Evolutionary conservation across 1,140 invertebrate species (phyloP), one percentile per base, ranked within the genome.

Genomic region (Drosophila nigrodunni): DNA sequence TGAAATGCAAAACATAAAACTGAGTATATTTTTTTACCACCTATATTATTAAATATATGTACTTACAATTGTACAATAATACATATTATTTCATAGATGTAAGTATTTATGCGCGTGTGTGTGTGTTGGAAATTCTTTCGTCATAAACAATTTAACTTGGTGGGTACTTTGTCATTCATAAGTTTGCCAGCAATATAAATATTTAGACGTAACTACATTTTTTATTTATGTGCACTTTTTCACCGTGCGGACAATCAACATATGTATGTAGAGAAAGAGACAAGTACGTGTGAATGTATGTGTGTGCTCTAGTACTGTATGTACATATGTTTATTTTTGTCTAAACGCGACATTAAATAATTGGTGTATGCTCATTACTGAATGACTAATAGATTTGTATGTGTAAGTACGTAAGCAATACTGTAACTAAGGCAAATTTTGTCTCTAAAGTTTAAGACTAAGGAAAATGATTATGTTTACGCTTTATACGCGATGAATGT

Each of bases 91-190:
- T 55, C 37, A 21, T 54, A 37, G 13, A 37, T 41, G 54, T 41
- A 41, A 39, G 18, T 46, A 44, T 54, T 34, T n/a, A 58, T 64
- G 34, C 13, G 15, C 64, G 43, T 55, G 44, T 43, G 39, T 57
- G 25, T 18, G 50, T 57, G 54, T 47, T 62, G 11, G 46, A 34
- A 50, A 52, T 62, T 70, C 55, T 64, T 55, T 69, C 44, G 66
- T 35, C 66, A 54, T 43, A 46, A 70, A 70, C 58, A 70, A 60
- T 39, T 21, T 47, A 65, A 72, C 21, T 54, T 47, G 50, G 34
- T 54, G n/a, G 50, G 30, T 54, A 37, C 13, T 35, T 54, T 54
- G 13, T 15, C 50, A 54, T 54, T 54, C 50, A 54, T 54, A 37
- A 54, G 50, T 37, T 35, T 37, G 50, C 47, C 62, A 59, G 43